These are phyloP conservation scores for Rosalia funebris DNA, from an alignment of 2,888 invertebrate genomes.

Conservation along the genomic window DNA sequence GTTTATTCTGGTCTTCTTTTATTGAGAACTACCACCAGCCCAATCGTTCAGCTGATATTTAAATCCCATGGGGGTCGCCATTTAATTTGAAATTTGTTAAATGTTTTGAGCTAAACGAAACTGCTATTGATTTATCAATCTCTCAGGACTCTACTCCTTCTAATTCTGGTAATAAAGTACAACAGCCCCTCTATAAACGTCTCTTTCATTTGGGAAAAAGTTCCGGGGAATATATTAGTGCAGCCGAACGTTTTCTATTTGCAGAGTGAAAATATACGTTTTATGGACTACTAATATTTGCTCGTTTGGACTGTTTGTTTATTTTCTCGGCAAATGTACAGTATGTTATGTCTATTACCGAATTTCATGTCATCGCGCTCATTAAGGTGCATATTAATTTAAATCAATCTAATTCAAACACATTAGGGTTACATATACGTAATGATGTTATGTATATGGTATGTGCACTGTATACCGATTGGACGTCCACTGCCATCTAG, in stretches of 20 bases:
- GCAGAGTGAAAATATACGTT: too few species aligned
- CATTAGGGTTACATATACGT: conserved; percentile 21
- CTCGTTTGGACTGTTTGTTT: too few species aligned
- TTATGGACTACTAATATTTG: too few species aligned
- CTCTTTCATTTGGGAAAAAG: not conserved
- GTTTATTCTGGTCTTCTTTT: conserved; percentile 49
- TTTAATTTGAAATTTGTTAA: conserved; percentile 28
- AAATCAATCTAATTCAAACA: conserved; percentile 16
- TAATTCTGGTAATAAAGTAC: conserved; percentile 6
- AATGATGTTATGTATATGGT: conserved; percentile 31
- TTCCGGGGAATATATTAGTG: not conserved
- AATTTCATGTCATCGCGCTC: conserved; percentile 1
- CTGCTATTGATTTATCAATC: conserved; percentile 22
- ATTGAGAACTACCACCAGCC: conserved; percentile 1
- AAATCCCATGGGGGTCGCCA: conserved; percentile 19
- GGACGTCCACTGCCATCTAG: conserved; percentile 34
- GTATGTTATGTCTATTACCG: too few species aligned
- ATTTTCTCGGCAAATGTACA: too few species aligned
- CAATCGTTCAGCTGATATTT: conserved; percentile 7
- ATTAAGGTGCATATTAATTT: conserved; percentile 26
- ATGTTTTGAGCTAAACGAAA: conserved; percentile 15
- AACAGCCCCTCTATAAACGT: not conserved
- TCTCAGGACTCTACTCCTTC: not conserved
- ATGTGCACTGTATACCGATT: conserved; percentile 29
- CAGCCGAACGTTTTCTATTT: not conserved